Base-by-base conservation (phyloP, 2,888 invertebrate species). In the Dasypolia templi region DNA sequence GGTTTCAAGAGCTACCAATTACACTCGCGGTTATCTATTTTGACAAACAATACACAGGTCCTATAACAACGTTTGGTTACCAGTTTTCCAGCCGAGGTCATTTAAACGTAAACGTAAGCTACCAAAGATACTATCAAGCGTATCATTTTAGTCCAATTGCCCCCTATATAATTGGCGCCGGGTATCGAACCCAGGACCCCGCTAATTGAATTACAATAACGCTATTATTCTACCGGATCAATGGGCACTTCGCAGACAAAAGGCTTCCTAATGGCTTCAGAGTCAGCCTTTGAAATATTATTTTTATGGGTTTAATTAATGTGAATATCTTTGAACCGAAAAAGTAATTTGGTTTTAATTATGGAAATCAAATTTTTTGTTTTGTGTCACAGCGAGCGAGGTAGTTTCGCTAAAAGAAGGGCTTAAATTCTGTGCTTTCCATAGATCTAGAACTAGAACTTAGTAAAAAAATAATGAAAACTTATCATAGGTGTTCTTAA, bases 191-290 rank as follows among this genome's bases (percentile, higher is more conserved):
- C 82, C 87, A 66, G 77, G 77, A 71, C 81, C 75, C 73, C 76
- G 80, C 86, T 91, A 90, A 91, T 91, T 90, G 86, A 88, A 90
- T 91, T 84, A 91, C 90, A 89, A 90, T 90, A 89, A 89, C 83
- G 81, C 87, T 89, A 89, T 89, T 89, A 88, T 88, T 87, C 75
- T 69, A 70, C 70, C 79, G 75, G 68, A 82, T 82, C 83, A 85
- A 86, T 86, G 82, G 81, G 76, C 75, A 73, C 75, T 85, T 74
- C 72, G 75, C 66, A 82, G 84, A 88, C 89, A 88, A 83, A 85
- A 81, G 77, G 72, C 72, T 62, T 44, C 69, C 77, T 86, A 84
- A 82, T 86, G 72, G 86, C 69, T 58, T 46, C 65, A 68, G 63
- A 73, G 63, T 51, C 59, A 70, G 71, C 61, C 74, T 80, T 87